Percentiles rank a stretch among this genome's conserved stretches.
These are phyloP conservation scores for Babylonia areolata DNA, from an alignment of 1,140 invertebrate genomes.

Conservation along the genomic window DNA sequence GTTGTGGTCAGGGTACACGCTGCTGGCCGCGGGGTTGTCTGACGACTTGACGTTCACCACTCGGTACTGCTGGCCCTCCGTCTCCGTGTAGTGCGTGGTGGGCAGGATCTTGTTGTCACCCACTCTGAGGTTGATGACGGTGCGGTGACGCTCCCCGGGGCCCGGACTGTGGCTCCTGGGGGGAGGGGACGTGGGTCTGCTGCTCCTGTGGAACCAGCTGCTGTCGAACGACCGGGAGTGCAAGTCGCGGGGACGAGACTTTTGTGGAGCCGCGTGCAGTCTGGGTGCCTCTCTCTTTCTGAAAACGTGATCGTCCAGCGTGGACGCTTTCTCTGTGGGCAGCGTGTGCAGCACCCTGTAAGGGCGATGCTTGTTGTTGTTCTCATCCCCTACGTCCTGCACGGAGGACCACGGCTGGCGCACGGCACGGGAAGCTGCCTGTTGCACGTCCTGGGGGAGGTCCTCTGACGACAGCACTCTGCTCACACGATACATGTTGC, in stretches of 20 bases:
- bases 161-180: neutral
- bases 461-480: neutral
- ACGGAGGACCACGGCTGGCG: neutral
- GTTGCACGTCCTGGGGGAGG: neutral
- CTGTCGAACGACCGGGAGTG: conserved; percentile 17
- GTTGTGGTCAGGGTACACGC: neutral
- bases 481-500: neutral
- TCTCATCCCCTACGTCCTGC: conserved; percentile 7
- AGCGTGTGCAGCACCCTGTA: neutral
- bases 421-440: neutral
- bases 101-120: neutral
- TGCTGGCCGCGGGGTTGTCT: neutral
- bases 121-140: conserved; percentile 26
- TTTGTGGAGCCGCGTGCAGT: neutral
- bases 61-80: conserved; percentile 27
- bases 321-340: neutral
- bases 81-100: neutral
- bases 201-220: neutral
- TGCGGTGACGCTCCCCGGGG: conserved; percentile 13
- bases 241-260: neutral
- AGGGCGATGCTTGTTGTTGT: conserved; percentile 13
- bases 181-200: neutral
- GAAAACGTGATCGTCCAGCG: conserved; percentile 10
- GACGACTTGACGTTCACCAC: conserved; percentile 37
- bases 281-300: neutral